A percentile compares a stretch with the other conserved stretches of the same genome.
These are phyloP conservation scores for Otocyon megalotis DNA, from an alignment of 2,113 vertebrate genomes.

Conservation along the genomic window DNA sequence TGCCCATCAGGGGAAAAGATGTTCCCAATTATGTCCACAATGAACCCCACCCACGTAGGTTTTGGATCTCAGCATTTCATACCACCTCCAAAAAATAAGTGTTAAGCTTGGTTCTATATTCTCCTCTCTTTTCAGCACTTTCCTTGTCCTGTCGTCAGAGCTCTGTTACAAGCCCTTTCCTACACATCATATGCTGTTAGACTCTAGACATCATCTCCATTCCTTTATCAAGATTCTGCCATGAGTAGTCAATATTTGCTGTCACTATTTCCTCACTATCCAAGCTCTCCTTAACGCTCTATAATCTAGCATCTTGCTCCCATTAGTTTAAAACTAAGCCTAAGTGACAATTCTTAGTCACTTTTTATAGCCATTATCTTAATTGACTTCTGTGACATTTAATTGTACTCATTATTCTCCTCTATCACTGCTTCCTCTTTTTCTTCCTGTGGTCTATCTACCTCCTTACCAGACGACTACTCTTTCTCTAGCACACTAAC, in stretches of 20 bases:
- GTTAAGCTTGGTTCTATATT: not conserved
- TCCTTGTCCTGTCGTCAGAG: not conserved
- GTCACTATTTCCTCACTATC: not conserved
- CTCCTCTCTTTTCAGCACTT: not conserved
- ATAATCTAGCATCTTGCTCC: not conserved
- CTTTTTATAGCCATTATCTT: slow-evolving; percentile 8
- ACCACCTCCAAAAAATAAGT: not conserved
- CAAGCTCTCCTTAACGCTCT: not conserved
- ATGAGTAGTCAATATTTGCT: not conserved
- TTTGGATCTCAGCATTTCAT: not conserved
- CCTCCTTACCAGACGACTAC: not conserved
- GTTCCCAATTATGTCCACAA: not conserved
- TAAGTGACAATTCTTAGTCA: slow-evolving; percentile 21
- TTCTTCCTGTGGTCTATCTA: not conserved
- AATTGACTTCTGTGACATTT: not conserved
- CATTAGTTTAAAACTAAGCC: slow-evolving; percentile 4
- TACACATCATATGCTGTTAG: not conserved
- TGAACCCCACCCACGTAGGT: not conserved
- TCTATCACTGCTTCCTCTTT: not conserved
- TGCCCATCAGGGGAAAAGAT: not conserved
- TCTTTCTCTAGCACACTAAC: not conserved
- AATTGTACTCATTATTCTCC: not conserved
- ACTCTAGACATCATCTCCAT: not conserved
- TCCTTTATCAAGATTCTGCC: slow-evolving; percentile 40
- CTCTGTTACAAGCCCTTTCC: not conserved